These are phyloP conservation scores for Collichthys lucidus DNA, from an alignment of 2,113 vertebrate genomes.

Conservation along the genomic window DNA sequence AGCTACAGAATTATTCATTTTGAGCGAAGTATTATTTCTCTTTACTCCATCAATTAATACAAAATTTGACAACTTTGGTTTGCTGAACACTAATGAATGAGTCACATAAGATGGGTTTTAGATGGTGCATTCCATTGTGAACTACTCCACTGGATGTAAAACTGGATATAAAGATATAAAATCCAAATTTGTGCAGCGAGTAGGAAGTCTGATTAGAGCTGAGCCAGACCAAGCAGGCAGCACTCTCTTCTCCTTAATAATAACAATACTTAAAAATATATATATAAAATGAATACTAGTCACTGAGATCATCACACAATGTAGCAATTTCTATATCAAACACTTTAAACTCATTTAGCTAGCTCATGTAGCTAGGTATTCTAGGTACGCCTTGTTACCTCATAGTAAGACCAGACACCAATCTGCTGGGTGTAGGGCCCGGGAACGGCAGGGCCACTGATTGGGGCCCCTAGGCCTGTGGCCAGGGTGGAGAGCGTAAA, in stretches of 20 bases:
- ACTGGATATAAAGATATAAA: background rate
- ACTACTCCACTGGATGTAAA: too few species aligned
- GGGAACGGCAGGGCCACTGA: conserved; percentile 62
- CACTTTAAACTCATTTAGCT: background rate
- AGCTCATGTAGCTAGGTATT: too few species aligned
- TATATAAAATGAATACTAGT: background rate
- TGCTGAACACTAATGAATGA: too few species aligned
- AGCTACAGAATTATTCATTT: too few species aligned
- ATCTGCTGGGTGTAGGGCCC: conserved; percentile 79
- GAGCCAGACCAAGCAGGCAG: background rate
- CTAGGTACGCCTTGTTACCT: conserved; percentile 59
- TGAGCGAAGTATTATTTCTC: too few species aligned
- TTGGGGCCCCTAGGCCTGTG: conserved; percentile 68
- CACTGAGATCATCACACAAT: background rate
- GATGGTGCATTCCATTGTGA: too few species aligned
- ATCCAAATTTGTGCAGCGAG: background rate
- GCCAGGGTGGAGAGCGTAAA: conserved; percentile 77
- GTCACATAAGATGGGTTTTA: too few species aligned
- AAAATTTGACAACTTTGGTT: too few species aligned
- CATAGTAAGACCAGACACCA: conserved; percentile 81
- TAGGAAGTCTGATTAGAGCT: background rate
- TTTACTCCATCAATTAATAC: too few species aligned
- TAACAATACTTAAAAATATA: background rate
- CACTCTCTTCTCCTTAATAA: background rate
- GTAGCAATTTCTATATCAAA: background rate